Base-by-base conservation (phyloP, 2,888 invertebrate genomes). In the Cetonia aurata region DNA sequence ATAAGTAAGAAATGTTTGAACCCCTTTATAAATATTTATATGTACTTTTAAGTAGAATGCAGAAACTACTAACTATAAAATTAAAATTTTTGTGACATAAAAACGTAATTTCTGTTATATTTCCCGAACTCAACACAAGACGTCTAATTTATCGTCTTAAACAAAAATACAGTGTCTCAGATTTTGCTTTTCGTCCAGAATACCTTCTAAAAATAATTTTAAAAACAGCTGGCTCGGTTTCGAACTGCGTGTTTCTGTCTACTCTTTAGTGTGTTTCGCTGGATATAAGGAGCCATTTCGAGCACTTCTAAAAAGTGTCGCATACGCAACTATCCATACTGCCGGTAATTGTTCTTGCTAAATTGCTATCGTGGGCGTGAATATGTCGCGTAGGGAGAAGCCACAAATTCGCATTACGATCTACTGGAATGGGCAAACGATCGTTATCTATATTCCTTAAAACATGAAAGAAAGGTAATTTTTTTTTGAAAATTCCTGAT, bases 371-470 rank as follows among this genome's bases (percentile, higher is more conserved):
- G 53, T 67, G 44, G 44, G 59, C 53, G 10, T 52, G 50, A 74
- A 71, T 82, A 92, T 92, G 91, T 91, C 91, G 75, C 89, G 89
- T 77, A 88, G 88, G 74, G 86, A 86, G 72, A 90, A 88, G 83
- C 86, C 89, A 73, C 88, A 91, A 80, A 90, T 91, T 81, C 86
- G 91, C 76, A 90, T 91, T 77, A 92, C 91, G 12, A 89, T 92
- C 77, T 90, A 88, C 83, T 89, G 90, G 83, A 89, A 89, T 78
- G 87, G 90, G 80, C 88, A 88, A 79, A 87, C 90, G 69, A 87
- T 91, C 76, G 88, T 91, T 65, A 86, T 92, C 81, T 90, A 91
- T 85, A 88, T 91, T 79, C 77, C 70, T 62, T 70, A 57, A 67
- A 37, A 37, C 37, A 37, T 25, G 65, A 70, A 81, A 73, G 80